Evolutionary conservation across 1,140 invertebrate species (phyloP).

Genomic region (Homalodisca vitripennis): DNA sequence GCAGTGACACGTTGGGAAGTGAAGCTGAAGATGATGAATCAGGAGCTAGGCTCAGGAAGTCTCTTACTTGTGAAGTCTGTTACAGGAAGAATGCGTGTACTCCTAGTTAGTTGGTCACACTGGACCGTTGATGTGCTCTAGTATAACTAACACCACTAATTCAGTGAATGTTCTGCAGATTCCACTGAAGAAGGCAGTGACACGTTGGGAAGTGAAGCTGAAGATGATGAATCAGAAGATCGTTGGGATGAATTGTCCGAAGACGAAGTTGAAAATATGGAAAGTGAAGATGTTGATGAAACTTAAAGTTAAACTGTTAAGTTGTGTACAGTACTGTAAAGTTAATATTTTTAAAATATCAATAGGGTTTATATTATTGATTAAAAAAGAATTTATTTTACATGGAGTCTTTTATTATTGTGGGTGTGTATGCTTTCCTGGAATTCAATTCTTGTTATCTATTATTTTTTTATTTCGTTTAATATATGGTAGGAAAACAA

Average conservation of each 20-base stretch:
- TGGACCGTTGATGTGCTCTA: too few relatives aligned
- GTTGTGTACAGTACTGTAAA: slow-evolving; percentile 1
- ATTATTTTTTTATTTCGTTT: too few relatives aligned
- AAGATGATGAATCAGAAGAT: slow-evolving; percentile 49
- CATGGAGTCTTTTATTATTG: too few relatives aligned
- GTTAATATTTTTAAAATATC: neutral
- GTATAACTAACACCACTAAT: too few relatives aligned
- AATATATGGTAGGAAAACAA: too few relatives aligned
- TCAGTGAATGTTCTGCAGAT: too few relatives aligned
- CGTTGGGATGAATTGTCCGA: slow-evolving; percentile 51
- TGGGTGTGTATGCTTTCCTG: too few relatives aligned
- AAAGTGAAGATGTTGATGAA: slow-evolving; percentile 44
- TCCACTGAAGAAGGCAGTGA: slow-evolving; percentile 45
- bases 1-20: slow-evolving; percentile 46
- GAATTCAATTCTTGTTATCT: too few relatives aligned
- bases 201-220: slow-evolving; percentile 45
- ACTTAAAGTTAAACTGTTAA: slow-evolving; percentile 40
- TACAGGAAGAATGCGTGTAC: too few relatives aligned
- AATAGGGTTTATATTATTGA: slow-evolving; percentile 17
- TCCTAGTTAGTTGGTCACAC: too few relatives aligned
- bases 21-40: slow-evolving; percentile 44
- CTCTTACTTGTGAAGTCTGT: too few relatives aligned
- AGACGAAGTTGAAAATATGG: slow-evolving; percentile 45
- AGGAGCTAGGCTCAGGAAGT: too few relatives aligned
- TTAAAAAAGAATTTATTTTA: neutral